These are phyloP conservation scores for Diprion similis DNA, from an alignment of 1,140 invertebrate species.

Conservation along the genomic window DNA sequence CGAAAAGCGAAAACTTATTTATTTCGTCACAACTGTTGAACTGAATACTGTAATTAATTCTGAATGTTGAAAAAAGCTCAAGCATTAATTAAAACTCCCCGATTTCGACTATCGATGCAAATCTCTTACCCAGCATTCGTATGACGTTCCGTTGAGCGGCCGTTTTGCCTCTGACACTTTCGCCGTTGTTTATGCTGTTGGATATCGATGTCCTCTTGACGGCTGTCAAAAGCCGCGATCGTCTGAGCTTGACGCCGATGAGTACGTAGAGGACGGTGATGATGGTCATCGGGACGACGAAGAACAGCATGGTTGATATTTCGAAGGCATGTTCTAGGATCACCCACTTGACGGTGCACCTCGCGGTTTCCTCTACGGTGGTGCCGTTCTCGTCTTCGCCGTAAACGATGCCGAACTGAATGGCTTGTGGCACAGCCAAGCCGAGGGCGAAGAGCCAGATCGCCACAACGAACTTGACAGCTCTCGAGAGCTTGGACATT, in stretches of 20 bases:
- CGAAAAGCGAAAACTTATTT: no score
- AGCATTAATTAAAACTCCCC: no score
- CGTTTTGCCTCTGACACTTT: conserved; percentile 42
- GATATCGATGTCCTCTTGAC: conserved; percentile 50
- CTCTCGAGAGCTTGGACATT: conserved; percentile 79
- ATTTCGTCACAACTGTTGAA: no score
- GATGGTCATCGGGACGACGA: conserved; percentile 84
- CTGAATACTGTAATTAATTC: no score
- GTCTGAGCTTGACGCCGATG: conserved; percentile 78
- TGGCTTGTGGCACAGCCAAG: conserved; percentile 81
- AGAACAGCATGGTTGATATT: conserved; percentile 85
- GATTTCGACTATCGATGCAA: not conserved
- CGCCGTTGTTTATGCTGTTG: conserved; percentile 39
- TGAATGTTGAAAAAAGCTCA: no score
- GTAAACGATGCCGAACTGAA: conserved; percentile 75
- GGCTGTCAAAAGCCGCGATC: conserved; percentile 65
- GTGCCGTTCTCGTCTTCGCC: conserved; percentile 57
- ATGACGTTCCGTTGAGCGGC: conserved; percentile 69
- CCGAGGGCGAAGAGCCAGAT: conserved; percentile 77
- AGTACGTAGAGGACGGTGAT: conserved; percentile 86
- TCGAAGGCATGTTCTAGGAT: conserved; percentile 79
- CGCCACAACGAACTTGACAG: conserved; percentile 72
- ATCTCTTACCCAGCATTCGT: conserved; percentile 70
- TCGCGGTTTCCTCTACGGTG: conserved; percentile 53
- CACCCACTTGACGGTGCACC: conserved; percentile 67